These are phyloP conservation scores for Malurus alboscapulatus DNA, from an alignment of 2,113 vertebrate genomes.

Conservation along the genomic window DNA sequence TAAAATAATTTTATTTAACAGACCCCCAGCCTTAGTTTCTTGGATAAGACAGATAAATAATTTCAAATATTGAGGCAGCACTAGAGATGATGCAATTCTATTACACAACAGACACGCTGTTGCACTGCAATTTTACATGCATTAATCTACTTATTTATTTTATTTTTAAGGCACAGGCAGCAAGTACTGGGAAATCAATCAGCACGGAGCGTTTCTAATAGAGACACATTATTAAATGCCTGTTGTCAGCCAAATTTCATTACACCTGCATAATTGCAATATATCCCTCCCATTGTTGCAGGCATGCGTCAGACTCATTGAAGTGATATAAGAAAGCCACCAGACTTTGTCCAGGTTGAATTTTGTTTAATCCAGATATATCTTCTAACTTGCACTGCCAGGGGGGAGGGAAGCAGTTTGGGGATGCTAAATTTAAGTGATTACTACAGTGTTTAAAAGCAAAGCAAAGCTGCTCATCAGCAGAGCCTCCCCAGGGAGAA, in stretches of 20 bases:
- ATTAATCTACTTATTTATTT: neutral
- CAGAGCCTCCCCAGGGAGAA: neutral
- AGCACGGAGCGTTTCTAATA: neutral
- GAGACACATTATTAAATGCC: neutral
- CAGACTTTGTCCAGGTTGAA: neutral
- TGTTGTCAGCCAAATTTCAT: neutral
- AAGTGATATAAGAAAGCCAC: neutral
- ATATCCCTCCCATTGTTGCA: neutral
- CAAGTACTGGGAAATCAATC: neutral
- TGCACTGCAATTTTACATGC: neutral
- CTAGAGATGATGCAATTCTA: neutral
- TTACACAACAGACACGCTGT: neutral
- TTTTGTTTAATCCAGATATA: neutral
- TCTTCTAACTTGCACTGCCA: neutral
- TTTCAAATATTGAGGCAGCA: neutral
- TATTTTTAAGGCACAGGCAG: neutral
- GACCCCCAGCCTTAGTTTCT: neutral
- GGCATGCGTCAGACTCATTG: neutral
- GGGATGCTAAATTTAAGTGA: neutral
- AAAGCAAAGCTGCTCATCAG: constrained; percentile 3
- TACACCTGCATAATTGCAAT: neutral
- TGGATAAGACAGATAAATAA: neutral
- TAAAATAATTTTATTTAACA: neutral
- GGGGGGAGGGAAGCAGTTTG: neutral
- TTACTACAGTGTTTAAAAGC: constrained; percentile 20